Conservation (phyloP, 2,797 vertebrate species). For the Crocidura indochinensis region DNA sequence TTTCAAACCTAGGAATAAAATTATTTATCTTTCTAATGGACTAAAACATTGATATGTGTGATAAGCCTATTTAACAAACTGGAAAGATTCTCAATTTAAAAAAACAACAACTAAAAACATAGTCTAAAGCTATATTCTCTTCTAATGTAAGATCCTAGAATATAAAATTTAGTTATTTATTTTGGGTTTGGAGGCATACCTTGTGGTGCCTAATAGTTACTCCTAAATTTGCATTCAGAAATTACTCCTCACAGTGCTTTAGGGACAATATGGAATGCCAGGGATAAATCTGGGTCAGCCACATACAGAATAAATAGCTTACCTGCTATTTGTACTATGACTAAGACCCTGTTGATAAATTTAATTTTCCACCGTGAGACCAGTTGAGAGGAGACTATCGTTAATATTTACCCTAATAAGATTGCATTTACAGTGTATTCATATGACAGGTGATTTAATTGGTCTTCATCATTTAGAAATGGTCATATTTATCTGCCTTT, state of each 20-base stretch:
- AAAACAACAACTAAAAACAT: neutral
- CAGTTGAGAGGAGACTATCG: constrained; percentile 30
- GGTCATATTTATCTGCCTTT: constrained; percentile 54
- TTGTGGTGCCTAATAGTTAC: too few relatives aligned
- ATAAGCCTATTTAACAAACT: constrained; percentile 38
- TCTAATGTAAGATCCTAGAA: neutral
- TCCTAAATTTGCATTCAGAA: too few relatives aligned
- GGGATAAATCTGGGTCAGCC: too few relatives aligned
- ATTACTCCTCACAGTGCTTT: too few relatives aligned
- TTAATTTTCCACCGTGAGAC: constrained; percentile 27
- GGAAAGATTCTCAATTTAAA: constrained; percentile 32
- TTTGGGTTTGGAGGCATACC: too few relatives aligned
- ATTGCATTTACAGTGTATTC: constrained; percentile 56
- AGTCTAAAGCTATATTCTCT: constrained; percentile 9
- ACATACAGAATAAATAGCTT: too few relatives aligned
- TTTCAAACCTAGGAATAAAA: too few relatives aligned
- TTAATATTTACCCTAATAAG: constrained; percentile 36
- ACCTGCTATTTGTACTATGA: too few relatives aligned
- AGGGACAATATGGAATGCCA: too few relatives aligned
- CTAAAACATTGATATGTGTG: neutral
- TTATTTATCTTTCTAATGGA: neutral
- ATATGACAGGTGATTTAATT: constrained; percentile 52
- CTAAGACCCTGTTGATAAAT: neutral
- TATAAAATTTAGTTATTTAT: constrained; percentile 15
- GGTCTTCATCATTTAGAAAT: constrained; percentile 55